Conservation (phyloP, 2,888 invertebrate genomes). For the Rotaria magnacalcarata region DNA sequence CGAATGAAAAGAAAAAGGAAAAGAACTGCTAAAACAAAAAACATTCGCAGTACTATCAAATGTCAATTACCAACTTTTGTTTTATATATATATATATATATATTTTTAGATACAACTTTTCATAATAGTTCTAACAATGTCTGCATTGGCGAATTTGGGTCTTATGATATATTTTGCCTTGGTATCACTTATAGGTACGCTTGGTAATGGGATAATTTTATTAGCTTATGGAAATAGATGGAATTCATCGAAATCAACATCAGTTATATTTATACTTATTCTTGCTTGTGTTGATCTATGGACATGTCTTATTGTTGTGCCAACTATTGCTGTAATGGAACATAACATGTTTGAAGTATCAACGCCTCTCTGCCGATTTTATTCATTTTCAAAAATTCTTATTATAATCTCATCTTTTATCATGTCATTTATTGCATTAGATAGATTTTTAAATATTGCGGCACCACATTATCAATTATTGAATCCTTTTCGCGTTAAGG, state of each 20-base stretch:
- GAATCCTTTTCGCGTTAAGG: neutral
- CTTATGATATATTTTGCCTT: conserved; percentile 12
- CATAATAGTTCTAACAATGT: neutral
- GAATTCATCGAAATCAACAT: conserved; percentile 23
- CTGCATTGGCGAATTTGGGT: neutral
- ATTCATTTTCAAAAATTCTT: conserved; percentile 23
- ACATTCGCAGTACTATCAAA: no score
- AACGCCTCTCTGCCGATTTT: conserved; percentile 7
- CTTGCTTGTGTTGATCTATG: conserved; percentile 26
- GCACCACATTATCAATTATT: neutral
- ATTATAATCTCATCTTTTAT: conserved; percentile 17
- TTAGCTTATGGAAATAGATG: conserved; percentile 25
- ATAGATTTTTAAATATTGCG: conserved; percentile 16
- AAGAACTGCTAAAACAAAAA: no score
- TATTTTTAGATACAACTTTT: neutral
- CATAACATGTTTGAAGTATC: neutral
- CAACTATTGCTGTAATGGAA: neutral
- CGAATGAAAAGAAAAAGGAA: no score
- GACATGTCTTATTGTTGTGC: conserved; percentile 26
- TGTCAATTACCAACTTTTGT: no score
- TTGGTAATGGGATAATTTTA: conserved; percentile 15
- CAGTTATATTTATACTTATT: neutral
- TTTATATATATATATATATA: neutral
- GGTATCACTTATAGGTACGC: neutral
- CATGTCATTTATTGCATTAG: conserved; percentile 27